A percentile compares a stretch with the other conserved stretches of the same genome.
These are phyloP conservation scores for Phyllotreta cruciferae DNA, from an alignment of 2,888 invertebrate species.

Conservation along the genomic window DNA sequence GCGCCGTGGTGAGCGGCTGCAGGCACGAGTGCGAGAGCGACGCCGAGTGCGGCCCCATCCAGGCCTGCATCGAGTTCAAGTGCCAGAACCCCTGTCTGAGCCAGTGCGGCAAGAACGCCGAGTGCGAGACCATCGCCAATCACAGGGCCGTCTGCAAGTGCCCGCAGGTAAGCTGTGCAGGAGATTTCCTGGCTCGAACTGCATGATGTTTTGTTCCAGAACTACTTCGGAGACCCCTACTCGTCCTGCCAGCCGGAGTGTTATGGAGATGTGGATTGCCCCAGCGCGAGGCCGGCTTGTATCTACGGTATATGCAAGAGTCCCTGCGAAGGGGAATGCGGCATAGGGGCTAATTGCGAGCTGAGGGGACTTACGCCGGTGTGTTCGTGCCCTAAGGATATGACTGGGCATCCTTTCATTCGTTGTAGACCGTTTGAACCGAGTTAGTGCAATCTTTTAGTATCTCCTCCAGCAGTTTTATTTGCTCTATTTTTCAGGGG, in stretches of 20 bases:
- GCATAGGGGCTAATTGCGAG: conserved; percentile 80
- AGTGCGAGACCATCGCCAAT: conserved; percentile 76
- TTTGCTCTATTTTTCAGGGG: conserved; percentile 63
- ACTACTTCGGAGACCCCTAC: conserved; percentile 79
- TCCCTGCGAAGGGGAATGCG: conserved; percentile 84
- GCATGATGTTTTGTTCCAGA: conserved; percentile 35
- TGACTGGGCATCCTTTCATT: conserved; percentile 87
- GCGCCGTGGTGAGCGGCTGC: conserved; percentile 78
- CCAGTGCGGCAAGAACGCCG: conserved; percentile 77
- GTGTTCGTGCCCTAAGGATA: conserved; percentile 85
- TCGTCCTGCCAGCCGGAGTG: conserved; percentile 82
- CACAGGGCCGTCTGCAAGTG: conserved; percentile 82
- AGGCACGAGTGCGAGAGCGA: conserved; percentile 84
- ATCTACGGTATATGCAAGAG: conserved; percentile 82
- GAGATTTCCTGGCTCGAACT: neutral
- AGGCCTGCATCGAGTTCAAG: conserved; percentile 77
- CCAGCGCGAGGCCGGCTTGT: conserved; percentile 78
- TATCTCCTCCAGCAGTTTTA: conserved; percentile 1
- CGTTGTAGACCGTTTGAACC: conserved; percentile 82
- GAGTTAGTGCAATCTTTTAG: conserved; percentile 62
- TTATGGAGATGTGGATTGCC: conserved; percentile 79
- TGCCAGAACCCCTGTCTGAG: conserved; percentile 77
- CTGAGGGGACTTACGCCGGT: conserved; percentile 81
- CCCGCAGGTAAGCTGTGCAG: conserved; percentile 71
- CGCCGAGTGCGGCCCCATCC: conserved; percentile 73